These are phyloP conservation scores for Rousettus leschenaultii DNA, from an alignment of 2,113 vertebrate genomes.

Conservation along the genomic window DNA sequence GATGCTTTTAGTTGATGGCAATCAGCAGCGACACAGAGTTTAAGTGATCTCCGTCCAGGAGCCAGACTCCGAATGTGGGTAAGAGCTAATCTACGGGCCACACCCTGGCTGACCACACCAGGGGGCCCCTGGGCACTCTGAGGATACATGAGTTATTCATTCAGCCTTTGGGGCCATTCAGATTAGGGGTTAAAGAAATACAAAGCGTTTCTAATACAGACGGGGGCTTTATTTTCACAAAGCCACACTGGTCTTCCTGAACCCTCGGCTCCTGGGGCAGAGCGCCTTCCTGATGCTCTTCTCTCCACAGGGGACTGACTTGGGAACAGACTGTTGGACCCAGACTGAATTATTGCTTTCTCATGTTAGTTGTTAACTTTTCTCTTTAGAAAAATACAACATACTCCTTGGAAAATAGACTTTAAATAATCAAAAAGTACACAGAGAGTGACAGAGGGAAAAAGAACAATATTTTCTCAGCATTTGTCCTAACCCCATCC, in stretches of 20 bases:
- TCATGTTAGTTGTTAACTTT: neutral
- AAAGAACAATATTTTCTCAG: neutral
- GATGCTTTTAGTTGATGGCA: neutral
- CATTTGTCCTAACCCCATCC: neutral
- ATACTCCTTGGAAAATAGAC: neutral
- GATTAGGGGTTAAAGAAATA: constrained; percentile 56
- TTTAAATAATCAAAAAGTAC: neutral
- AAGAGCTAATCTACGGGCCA: constrained; percentile 31
- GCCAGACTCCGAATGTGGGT: neutral
- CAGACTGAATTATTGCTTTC: neutral
- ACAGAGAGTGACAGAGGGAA: neutral
- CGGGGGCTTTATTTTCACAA: neutral
- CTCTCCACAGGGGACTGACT: neutral
- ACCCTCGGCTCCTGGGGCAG: neutral
- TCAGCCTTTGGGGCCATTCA: constrained; percentile 35
- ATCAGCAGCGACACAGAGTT: neutral
- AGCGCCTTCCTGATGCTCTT: neutral
- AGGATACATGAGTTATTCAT: constrained; percentile 41
- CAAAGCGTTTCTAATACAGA: constrained; percentile 51
- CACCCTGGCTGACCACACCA: constrained; percentile 52
- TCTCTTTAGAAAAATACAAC: neutral
- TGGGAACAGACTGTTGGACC: neutral
- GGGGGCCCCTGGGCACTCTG: constrained; percentile 49
- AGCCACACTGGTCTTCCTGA: neutral
- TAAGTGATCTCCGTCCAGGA: neutral